Base-by-base conservation (phyloP, 2,113 vertebrate species). In the Naja naja region DNA sequence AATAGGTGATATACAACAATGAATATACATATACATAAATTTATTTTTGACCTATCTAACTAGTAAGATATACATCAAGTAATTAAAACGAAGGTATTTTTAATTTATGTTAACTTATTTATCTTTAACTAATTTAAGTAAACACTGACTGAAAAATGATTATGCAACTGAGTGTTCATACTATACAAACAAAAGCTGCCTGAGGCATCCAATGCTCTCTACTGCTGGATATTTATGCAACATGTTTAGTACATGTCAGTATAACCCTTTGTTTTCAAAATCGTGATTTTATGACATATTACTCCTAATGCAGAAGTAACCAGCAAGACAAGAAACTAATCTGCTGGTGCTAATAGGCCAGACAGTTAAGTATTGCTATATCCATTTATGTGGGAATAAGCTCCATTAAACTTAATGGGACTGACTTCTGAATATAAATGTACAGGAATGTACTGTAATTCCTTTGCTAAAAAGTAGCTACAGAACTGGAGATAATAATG, bases 181-280 rank as follows among this genome's bases (percentile, higher is more conserved):
- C 86, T 96, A 96, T 97, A 96, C 89, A 96, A 97, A 96, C 94
- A 96, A 94, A 94, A 58, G 58, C 96, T 96, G 88, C 93, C 94
- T 96, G 92, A 97, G 94, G 94, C 93, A 96, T 90, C 95, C 93
- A 95, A 93, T 90, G 94, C 94, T 85, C 94, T 95, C 93, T 87
- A 88, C 45, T 94, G 92, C 96, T 93, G 94, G 94, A 93, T 96
- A 97, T 95, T 97, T 97, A 91, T 95, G 94, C 85, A 95, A 96
- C 94, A 94, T 87, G 43, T 94, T 97, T 94, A 92, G 95, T 96
- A 95, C 55, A 95, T 93, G 96, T 3, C 49, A 91, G 96, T 91
- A 96, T 97, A 96, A 96, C 96, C 94, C 90, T 95, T 97, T 97
- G 91, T 96, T 96, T 97, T 89, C 93, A 95, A 93, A 93, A 93